phyloP scores from a whole-genome alignment of 2,797 vertebrate species.

The Parauchenoglanis ngamensis region DNA sequence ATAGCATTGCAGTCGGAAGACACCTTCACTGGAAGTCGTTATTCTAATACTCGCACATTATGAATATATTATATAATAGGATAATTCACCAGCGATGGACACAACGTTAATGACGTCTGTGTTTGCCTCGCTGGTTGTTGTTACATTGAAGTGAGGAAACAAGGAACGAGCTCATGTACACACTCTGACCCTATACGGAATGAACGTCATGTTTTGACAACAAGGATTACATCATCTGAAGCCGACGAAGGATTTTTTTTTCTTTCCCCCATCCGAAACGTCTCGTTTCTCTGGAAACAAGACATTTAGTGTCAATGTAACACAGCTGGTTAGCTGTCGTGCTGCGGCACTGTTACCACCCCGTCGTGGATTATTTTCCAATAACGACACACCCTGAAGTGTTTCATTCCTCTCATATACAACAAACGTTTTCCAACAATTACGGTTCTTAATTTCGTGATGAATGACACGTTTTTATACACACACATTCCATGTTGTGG shows the following conservation, averaged over 20 bases:
- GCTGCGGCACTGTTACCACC: background rate
- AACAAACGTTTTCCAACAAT: background rate
- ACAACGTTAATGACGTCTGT: no score
- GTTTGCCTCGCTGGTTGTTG: no score
- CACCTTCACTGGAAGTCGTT: background rate
- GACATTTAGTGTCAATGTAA: background rate
- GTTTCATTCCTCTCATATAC: background rate
- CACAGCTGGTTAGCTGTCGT: background rate
- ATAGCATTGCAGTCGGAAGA: background rate
- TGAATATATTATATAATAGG: background rate
- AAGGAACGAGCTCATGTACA: background rate
- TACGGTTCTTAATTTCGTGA: background rate
- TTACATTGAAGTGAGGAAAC: background rate
- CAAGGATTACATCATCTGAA: background rate
- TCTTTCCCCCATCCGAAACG: background rate
- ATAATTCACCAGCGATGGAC: background rate
- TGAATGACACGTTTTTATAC: background rate
- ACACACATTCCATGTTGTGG: background rate
- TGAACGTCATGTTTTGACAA: background rate
- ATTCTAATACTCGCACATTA: background rate
- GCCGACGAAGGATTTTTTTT: background rate
- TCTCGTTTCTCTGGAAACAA: background rate
- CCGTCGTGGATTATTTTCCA: background rate
- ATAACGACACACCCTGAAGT: background rate
- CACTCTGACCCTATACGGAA: background rate